Percentiles rank a stretch among this genome's conserved stretches.
Evolutionary conservation across 53 echinoderm and acorn worm genomes (phyloP).

Genomic region (Antedon mediterranea): DNA sequence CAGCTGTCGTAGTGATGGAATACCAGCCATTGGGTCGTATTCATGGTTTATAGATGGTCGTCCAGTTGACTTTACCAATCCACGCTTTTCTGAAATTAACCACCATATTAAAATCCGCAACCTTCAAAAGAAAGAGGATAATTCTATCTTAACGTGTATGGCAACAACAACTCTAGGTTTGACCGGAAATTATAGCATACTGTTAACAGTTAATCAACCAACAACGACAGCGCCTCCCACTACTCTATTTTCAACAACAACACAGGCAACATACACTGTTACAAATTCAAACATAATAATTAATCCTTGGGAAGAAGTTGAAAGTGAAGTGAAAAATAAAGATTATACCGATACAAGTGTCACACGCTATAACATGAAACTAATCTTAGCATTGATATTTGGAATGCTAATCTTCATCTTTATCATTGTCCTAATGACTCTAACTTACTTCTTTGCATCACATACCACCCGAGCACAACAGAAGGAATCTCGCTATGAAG

Average conservation of each 20-base stretch:
- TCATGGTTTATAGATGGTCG: background rate
- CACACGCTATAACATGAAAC: background rate
- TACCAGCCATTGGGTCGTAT: background rate
- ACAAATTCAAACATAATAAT: background rate
- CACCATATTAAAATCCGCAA: background rate
- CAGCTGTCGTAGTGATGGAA: background rate
- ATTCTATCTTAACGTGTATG: background rate
- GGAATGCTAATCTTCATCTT: background rate
- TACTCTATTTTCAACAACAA: background rate
- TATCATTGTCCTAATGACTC: background rate
- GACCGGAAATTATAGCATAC: background rate
- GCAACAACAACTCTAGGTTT: background rate
- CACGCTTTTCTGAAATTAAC: background rate
- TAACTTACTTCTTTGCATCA: background rate
- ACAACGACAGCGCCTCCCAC: background rate
- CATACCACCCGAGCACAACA: background rate
- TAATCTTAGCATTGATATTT: background rate
- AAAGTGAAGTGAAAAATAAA: background rate
- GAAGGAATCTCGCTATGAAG: background rate
- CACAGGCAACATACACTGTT: background rate
- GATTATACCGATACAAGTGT: background rate
- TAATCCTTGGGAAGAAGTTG: background rate
- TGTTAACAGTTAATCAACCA: background rate
- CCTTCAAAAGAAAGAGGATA: background rate
- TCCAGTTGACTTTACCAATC: background rate